A percentile compares a stretch with the other conserved stretches of the same genome.
phyloP scores from a whole-genome alignment of 2,888 invertebrate species.

The Suillia variegata region DNA sequence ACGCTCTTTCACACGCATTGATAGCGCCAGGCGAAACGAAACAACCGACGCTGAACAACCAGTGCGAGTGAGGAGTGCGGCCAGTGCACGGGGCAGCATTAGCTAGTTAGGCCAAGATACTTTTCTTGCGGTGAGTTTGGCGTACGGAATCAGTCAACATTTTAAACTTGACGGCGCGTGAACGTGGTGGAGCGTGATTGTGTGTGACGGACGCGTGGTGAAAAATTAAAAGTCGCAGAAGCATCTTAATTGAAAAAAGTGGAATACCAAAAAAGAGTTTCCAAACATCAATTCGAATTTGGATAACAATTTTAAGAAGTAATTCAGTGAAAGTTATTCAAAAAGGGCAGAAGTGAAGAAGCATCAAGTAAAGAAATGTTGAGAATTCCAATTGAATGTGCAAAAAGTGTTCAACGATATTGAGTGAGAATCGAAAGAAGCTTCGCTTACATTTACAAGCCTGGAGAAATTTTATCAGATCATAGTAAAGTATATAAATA shows the following conservation, averaged over 20 bases:
- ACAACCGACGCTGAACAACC: background rate
- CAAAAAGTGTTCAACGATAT: too few species aligned
- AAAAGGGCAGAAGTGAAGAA: too few species aligned
- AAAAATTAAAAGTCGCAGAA: background rate
- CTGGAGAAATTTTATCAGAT: too few species aligned
- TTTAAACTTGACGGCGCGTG: conserved; percentile 57
- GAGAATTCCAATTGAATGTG: too few species aligned
- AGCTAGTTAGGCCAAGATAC: conserved; percentile 31
- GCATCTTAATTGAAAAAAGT: background rate
- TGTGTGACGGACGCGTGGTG: conserved; percentile 13
- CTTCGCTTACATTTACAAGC: too few species aligned
- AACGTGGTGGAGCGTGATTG: conserved; percentile 45
- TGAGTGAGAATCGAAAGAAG: too few species aligned
- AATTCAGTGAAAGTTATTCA: too few species aligned
- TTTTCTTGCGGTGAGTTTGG: conserved; percentile 53
- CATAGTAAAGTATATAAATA: too few species aligned
- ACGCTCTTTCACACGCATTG: background rate
- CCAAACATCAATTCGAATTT: too few species aligned
- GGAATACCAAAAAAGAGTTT: too few species aligned
- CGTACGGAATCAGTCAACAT: conserved; percentile 54
- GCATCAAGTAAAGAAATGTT: too few species aligned
- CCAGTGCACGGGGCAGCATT: background rate
- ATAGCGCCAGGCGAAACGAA: background rate
- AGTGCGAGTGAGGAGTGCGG: background rate
- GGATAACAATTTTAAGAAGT: too few species aligned